A percentile compares a stretch with the other conserved stretches of the same genome.
Evolutionary conservation across 2,113 vertebrate species (phyloP).

Genomic region (Cryptotis parvus): DNA sequence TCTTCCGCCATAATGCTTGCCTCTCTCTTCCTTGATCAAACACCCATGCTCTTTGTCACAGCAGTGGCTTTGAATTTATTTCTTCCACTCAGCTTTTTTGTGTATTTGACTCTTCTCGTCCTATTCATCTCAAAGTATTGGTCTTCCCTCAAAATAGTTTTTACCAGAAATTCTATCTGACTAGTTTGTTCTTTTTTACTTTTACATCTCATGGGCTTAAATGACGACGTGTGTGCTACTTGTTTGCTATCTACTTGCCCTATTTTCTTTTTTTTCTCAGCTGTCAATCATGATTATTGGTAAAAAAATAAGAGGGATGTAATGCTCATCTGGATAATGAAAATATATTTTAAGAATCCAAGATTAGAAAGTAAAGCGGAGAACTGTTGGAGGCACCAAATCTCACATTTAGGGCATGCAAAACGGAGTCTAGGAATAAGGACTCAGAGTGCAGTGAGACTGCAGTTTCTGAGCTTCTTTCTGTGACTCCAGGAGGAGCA

Average conservation of each 20-base stretch:
- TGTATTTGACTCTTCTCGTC: not conserved
- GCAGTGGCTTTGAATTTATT: not conserved
- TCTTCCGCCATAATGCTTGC: not conserved
- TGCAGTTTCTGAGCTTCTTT: not conserved
- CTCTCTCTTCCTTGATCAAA: not conserved
- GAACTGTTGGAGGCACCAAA: not conserved
- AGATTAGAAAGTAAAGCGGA: not conserved
- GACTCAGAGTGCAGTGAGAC: not conserved
- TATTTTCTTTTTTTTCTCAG: not conserved
- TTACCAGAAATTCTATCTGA: not conserved
- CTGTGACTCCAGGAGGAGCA: not conserved
- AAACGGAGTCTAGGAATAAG: not conserved
- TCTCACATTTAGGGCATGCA: not conserved
- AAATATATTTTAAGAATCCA: not conserved
- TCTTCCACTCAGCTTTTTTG: not conserved
- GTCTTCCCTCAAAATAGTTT: not conserved
- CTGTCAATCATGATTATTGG: not conserved
- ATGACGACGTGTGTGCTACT: not conserved
- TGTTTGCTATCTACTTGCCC: not conserved
- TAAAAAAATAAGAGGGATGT: not conserved
- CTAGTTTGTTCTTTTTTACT: not conserved
- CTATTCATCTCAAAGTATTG: not conserved
- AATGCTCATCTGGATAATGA: not conserved
- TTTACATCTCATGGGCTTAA: not conserved
- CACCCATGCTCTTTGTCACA: not conserved